Evolutionary conservation across 2,888 invertebrate genomes (phyloP).

Genomic region (Odontocerum albicorne): DNA sequence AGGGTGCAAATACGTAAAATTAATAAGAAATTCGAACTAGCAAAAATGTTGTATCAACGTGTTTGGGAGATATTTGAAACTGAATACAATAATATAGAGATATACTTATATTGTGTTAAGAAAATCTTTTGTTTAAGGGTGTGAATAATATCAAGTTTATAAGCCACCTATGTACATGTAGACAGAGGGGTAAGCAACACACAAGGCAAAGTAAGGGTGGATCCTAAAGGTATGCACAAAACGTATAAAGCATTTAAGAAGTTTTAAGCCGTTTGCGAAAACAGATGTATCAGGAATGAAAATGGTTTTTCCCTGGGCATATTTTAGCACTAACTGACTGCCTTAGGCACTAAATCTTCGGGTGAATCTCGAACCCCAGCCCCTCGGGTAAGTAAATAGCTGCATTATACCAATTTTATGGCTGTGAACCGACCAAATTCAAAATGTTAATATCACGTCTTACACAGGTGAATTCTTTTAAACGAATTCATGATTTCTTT

Average conservation of each 20-base stretch:
- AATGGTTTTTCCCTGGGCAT: slow-evolving; percentile 36
- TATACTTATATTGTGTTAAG: too few species aligned
- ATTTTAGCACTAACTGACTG: slow-evolving; percentile 38
- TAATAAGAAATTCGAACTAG: too few species aligned
- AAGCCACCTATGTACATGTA: too few species aligned
- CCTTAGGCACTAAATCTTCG: slow-evolving; percentile 31
- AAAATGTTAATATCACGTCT: slow-evolving; percentile 23
- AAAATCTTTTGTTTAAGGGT: too few species aligned
- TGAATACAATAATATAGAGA: too few species aligned
- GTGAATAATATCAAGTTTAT: too few species aligned
- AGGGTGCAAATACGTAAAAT: too few species aligned
- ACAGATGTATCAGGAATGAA: slow-evolving; percentile 37
- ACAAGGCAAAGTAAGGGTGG: too few species aligned
- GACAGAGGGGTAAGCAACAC: too few species aligned
- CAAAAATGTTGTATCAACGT: too few species aligned
- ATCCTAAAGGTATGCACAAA: slow-evolving; percentile 24
- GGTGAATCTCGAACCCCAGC: slow-evolving; percentile 25
- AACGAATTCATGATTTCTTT: too few species aligned
- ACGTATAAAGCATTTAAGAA: slow-evolving; percentile 36
- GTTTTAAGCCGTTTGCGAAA: slow-evolving; percentile 37
- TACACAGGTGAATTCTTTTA: slow-evolving; percentile 4
- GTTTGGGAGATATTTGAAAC: too few species aligned
- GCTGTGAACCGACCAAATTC: slow-evolving; percentile 25
- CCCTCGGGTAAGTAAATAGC: slow-evolving; percentile 34
- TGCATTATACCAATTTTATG: slow-evolving; percentile 37